Evolutionary conservation across 2,797 vertebrate genomes (phyloP), one percentile per base, ranked within the genome.

Genomic region (Linurgus olivaceus): DNA sequence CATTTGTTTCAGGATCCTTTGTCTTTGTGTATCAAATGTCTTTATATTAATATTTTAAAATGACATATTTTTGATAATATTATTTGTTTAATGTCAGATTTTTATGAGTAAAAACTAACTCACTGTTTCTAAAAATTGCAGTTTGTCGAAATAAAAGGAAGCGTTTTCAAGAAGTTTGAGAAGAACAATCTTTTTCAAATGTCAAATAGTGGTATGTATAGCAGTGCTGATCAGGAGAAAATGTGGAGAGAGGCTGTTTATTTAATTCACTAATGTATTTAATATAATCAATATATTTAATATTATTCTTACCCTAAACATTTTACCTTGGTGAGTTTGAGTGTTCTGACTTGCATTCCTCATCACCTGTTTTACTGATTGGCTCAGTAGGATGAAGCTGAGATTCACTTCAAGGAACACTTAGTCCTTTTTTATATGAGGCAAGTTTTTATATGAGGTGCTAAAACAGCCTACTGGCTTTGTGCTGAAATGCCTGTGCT

Each of bases 131-230:
- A 28, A 86, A 90, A 93, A 16, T 98, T 97, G 86, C 98, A 99
- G 99, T 99, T 99, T 70, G 99, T 99, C 94, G 99, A 99, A 98
- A 99, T 99, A 97, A 99, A 99, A 98, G 99, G 99, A 98, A 99
- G 99, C 28, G 99, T 99, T 93, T 99, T 99, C 97, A 99, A 99
- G 98, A 99, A 99, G 97, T 99, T 99, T 98, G 99, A 99, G 97
- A 99, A 99, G 98, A 99, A 99, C 96, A 99, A 99, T 97, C 98
- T 99, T 72, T 99, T 99, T 96, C 99, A 99, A 94, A 99, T 99
- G 99, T 99, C 99, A n/a, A 99, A 99, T 88, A 99, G 99, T 2
- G 99, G 99, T 99, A 98, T 74, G 99, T 97, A 97, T 88, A 63
- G 25, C 67, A 77, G 13, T 42, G 13, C 50, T 76, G n/a, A 62